Evolutionary conservation across 2,113 vertebrate genomes (phyloP).

Genomic region (Progne subis): DNA sequence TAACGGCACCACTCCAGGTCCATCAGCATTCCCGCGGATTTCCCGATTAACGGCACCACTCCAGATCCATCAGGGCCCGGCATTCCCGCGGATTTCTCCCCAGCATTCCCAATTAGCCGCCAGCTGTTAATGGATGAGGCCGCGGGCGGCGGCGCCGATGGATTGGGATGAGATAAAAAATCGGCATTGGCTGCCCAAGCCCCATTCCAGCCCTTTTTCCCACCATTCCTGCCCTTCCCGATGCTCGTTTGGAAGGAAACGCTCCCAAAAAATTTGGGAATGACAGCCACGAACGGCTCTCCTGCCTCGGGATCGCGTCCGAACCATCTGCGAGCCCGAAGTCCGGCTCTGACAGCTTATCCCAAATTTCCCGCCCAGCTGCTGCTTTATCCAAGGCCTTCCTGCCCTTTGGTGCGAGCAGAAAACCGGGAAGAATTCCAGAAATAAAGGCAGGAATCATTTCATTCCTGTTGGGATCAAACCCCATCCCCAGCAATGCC

Average conservation of each 20-base stretch:
- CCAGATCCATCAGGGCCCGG: background rate
- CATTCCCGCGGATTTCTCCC: background rate
- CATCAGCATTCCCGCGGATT: background rate
- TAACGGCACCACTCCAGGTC: background rate
- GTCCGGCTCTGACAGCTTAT: background rate
- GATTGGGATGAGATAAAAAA: background rate
- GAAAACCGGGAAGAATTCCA: background rate
- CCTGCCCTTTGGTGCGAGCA: background rate
- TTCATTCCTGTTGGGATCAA: background rate
- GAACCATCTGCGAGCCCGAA: background rate
- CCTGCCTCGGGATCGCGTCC: accelerated
- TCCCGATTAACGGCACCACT: background rate
- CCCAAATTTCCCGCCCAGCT: background rate
- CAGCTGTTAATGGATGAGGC: background rate
- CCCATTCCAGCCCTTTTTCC: background rate
- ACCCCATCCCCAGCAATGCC: background rate
- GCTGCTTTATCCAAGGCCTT: background rate
- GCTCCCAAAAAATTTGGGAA: accelerated
- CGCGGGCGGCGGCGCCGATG: background rate
- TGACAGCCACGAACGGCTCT: background rate
- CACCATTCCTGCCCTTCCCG: background rate
- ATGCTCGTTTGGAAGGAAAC: background rate
- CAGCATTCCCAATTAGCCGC: background rate
- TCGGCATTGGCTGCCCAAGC: too few relatives aligned
- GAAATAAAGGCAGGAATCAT: accelerated